These are phyloP conservation scores for Podilymbus podiceps DNA, from an alignment of 2,113 vertebrate species.

Conservation along the genomic window DNA sequence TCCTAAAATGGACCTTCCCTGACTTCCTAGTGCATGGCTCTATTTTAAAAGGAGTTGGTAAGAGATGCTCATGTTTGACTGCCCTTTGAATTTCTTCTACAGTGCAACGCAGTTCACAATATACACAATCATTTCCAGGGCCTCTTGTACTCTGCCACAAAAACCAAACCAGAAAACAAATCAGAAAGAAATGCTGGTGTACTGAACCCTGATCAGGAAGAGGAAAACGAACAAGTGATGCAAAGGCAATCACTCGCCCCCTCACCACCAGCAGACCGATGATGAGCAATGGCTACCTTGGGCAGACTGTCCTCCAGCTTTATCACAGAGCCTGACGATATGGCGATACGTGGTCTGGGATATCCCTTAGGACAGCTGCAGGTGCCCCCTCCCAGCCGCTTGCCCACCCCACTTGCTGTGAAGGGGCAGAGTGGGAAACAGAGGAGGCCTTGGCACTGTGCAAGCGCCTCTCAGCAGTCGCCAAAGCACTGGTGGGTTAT, in stretches of 20 bases:
- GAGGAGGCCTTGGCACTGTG: background rate
- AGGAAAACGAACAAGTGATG: background rate
- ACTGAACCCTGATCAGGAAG: background rate
- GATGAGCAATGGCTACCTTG: fast-evolving
- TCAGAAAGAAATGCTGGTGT: background rate
- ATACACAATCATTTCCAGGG: background rate
- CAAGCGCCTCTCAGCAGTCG: background rate
- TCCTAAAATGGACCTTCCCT: background rate
- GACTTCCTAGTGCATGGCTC: background rate
- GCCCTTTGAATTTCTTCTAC: background rate
- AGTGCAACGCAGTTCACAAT: background rate
- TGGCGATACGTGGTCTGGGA: background rate
- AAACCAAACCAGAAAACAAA: background rate
- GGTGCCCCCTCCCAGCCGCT: background rate
- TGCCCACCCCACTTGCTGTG: background rate
- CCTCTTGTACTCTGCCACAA: background rate
- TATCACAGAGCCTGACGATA: background rate
- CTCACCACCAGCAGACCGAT: no score
- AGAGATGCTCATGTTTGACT: background rate
- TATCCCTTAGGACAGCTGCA: background rate
- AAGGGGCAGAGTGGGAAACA: background rate
- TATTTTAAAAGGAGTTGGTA: background rate
- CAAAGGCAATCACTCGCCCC: background rate
- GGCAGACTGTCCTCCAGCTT: background rate
- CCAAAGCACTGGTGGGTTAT: background rate